Percentiles rank a stretch among this genome's conserved stretches.
These are phyloP conservation scores for mouse (Mus musculus) DNA, from an alignment of 2,113 vertebrate species.

Conservation along the genomic window DNA sequence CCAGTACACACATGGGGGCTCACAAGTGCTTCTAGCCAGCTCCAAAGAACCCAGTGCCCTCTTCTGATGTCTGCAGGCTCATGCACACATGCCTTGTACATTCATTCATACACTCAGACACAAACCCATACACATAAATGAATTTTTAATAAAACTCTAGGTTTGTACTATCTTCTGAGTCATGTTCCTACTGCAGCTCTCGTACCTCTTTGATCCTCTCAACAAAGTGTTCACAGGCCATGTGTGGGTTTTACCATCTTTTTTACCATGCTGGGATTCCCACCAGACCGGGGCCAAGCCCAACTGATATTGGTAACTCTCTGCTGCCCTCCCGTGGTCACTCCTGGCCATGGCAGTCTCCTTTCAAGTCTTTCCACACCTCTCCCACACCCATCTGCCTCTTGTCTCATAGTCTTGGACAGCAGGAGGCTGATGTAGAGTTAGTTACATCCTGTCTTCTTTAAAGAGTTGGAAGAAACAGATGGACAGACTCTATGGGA, in stretches of 20 bases:
- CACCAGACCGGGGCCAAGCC: not conserved
- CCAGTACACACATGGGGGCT: not conserved
- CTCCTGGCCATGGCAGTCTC: not conserved
- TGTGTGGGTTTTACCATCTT: not conserved
- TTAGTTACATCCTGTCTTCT: constrained; percentile 27
- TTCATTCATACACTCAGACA: not conserved
- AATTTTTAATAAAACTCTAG: not conserved
- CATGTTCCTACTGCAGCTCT: not conserved
- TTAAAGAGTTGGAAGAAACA: constrained; percentile 33
- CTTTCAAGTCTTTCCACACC: constrained; percentile 18
- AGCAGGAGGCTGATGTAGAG: constrained; percentile 30
- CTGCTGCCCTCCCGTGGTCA: constrained; percentile 70
- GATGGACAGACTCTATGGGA: not conserved
- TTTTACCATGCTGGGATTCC: not conserved
- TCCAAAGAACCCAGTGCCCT: not conserved
- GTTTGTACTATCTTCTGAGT: not conserved
- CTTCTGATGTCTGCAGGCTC: not conserved
- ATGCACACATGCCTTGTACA: too few species aligned
- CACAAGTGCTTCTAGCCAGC: not conserved
- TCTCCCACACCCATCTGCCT: not conserved
- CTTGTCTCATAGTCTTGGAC: not conserved
- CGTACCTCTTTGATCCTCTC: not conserved
- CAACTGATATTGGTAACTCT: not conserved
- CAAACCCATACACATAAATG: not conserved
- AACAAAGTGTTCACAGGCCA: not conserved